Evolutionary conservation across 2,797 vertebrate genomes (phyloP), one percentile per base, ranked within the genome.

Genomic region (Hoplostethus mediterraneus): DNA sequence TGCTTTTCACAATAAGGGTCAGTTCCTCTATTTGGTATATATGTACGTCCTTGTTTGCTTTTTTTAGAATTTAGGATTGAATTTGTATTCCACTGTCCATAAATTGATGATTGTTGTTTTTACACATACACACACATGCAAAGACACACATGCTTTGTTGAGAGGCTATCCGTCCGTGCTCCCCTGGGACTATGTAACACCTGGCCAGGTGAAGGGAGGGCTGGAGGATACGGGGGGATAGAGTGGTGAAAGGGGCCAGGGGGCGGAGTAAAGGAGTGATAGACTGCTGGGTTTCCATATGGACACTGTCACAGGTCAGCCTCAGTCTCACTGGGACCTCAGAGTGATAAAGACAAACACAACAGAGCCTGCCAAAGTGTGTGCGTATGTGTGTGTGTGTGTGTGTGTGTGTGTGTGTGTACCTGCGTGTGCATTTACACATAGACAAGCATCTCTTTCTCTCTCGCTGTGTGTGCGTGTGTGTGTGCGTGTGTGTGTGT

Each of bases 261-360:
- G 61, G 67, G 79, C 2, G 17, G 81, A 79, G 73, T 79, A 83
- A 49, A 67, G 73, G 58, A 66, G 77, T 63, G 71, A 71, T 64
- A 61, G 75, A 85, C 85, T 80, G 79, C 87, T 85, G 86, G 44
- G 82, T 79, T 68, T 88, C 86, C 89, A 86, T 90, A 81, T 92
- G 91, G 92, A 80, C 86, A 77, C 88, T 87, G 89, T 78, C 62
- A 86, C 82, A 81, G 88, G 87, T 88, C 84, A 80, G 77, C 63
- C 67, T 79, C 68, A 60, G 77, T 73, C 77, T 84, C 80, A 51
- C 75, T 11, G 54, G 83, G 80, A 59, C 56, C 56, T 75, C 67
- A 2, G 5, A 76, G 72, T 75, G 73, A 86, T 86, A 67, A 89
- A 84, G 77, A 83, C 47, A 51, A 66, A 67, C 71, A 58, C 62